A percentile compares a stretch with the other conserved stretches of the same genome.
Conservation (phyloP, 2,888 invertebrate genomes). For the Phragmatobia fuliginosa region DNA sequence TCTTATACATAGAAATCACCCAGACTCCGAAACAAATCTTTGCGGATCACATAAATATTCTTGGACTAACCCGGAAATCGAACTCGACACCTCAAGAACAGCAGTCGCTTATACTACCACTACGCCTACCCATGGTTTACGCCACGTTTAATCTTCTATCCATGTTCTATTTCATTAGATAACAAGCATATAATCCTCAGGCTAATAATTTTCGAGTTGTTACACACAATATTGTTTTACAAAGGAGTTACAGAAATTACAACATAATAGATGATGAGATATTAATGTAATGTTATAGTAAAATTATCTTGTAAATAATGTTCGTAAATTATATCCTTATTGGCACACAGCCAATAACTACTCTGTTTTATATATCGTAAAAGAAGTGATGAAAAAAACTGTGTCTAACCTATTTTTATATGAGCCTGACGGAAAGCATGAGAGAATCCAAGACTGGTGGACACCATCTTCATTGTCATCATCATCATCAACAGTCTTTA, state of each 20-base stretch:
- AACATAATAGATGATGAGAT: constrained; percentile 14
- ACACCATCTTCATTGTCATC: too few species aligned
- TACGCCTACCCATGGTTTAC: too few species aligned
- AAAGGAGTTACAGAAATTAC: constrained; percentile 14
- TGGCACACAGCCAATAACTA: constrained; percentile 2
- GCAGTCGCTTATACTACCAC: too few species aligned
- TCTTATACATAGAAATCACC: too few species aligned
- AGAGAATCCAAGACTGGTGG: too few species aligned
- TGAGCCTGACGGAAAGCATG: too few species aligned
- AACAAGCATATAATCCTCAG: constrained; percentile 4
- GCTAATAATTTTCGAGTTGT: constrained; percentile 18
- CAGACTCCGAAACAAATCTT: too few species aligned
- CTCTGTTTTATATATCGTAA: neutral
- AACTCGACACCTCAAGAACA: too few species aligned
- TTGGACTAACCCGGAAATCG: too few species aligned
- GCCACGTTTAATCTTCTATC: too few species aligned
- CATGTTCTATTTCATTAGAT: neutral
- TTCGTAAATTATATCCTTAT: constrained; percentile 16
- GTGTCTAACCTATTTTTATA: neutral
- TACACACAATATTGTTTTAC: constrained; percentile 10
- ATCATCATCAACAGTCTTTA: too few species aligned
- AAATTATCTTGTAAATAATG: constrained; percentile 19
- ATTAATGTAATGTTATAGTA: constrained; percentile 16
- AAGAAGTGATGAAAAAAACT: constrained; percentile 14
- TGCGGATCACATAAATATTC: too few species aligned